Conservation (phyloP, 2,888 invertebrate species). For the Drosophila helvetica region DNA sequence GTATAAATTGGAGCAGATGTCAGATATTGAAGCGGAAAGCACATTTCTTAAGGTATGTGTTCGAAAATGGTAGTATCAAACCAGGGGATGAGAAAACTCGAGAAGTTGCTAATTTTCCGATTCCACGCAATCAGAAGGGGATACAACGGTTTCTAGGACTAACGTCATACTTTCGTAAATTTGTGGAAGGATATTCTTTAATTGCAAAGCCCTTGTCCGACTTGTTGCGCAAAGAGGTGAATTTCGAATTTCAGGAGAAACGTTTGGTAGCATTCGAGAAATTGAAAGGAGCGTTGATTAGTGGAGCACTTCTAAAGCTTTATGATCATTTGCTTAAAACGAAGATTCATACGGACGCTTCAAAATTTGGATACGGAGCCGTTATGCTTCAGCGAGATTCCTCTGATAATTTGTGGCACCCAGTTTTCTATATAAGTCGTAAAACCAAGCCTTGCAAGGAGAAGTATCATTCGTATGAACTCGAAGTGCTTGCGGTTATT, state of each 20-base stretch:
- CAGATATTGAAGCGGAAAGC: not conserved
- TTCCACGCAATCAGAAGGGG: conserved; percentile 3
- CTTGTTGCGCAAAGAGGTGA: too few species aligned
- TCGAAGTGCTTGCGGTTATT: conserved; percentile 3
- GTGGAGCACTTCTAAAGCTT: not conserved
- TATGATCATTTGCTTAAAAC: conserved; percentile 8
- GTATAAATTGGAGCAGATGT: not conserved
- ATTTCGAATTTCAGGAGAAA: too few species aligned
- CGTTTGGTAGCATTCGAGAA: too few species aligned
- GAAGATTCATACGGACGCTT: conserved; percentile 16
- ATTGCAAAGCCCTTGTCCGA: too few species aligned
- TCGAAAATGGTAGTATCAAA: too few species aligned
- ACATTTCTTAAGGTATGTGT: too few species aligned
- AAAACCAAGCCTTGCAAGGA: not conserved
- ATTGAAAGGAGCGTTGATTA: too few species aligned
- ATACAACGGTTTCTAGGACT: conserved; percentile 16
- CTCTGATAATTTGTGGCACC: conserved; percentile 1
- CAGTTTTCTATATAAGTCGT: too few species aligned
- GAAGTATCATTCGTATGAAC: not conserved
- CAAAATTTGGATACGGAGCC: conserved; percentile 10
- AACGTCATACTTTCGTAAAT: conserved; percentile 15
- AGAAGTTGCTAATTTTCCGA: conserved; percentile 7
- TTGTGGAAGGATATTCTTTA: conserved; percentile 10
- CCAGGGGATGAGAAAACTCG: too few species aligned
- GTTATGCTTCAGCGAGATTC: conserved; percentile 8